These are phyloP conservation scores for Gallinago paraguaiae DNA, from an alignment of 2,113 vertebrate species.

Conservation along the genomic window DNA sequence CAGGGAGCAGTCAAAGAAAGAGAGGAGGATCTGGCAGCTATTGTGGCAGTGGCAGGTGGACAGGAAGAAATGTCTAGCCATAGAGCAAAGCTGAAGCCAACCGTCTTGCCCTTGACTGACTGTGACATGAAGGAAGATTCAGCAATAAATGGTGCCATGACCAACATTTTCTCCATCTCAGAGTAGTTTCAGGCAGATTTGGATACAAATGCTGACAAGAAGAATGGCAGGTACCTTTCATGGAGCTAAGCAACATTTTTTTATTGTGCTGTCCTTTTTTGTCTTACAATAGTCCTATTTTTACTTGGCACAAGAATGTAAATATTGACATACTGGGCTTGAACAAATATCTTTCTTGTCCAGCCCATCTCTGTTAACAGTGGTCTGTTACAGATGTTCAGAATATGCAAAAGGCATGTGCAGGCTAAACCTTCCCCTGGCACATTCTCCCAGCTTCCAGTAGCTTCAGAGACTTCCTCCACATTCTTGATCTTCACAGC, in stretches of 20 bases:
- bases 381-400: neutral
- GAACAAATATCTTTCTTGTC: neutral
- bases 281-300: neutral
- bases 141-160: neutral
- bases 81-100: neutral
- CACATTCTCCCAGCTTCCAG: neutral
- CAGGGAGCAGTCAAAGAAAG: neutral
- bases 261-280: neutral
- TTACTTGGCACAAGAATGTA: neutral
- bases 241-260: neutral
- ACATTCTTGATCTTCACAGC: neutral
- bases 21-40: neutral
- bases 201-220: conserved; percentile 22
- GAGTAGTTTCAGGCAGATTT: neutral
- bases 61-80: neutral
- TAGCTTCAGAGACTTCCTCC: neutral
- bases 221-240: neutral
- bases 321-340: neutral
- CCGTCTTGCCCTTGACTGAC: neutral
- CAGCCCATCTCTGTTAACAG: neutral
- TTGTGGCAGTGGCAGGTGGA: neutral
- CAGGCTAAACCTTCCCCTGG: neutral
- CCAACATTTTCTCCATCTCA: neutral
- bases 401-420: neutral
- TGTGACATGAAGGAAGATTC: neutral